Conservation (phyloP, 2,113 vertebrate species). For the Amblyopsis rosae region DNA sequence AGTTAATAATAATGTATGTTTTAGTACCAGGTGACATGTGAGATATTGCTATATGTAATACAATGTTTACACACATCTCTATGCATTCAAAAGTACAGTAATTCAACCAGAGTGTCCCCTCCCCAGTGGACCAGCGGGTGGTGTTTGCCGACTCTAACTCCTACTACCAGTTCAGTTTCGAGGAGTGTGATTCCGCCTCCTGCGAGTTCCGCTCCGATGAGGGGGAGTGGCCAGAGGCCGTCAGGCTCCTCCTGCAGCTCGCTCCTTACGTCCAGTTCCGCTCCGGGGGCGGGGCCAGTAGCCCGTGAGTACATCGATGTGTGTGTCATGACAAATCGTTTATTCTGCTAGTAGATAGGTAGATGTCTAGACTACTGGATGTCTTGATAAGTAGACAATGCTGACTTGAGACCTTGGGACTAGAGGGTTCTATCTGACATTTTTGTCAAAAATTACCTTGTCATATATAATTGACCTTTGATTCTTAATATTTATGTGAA, state of each 20-base stretch:
- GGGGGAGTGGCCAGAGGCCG: conserved; percentile 90
- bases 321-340: not conserved
- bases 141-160: conserved; percentile 90
- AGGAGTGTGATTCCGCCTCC: conserved; percentile 88
- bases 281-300: conserved; percentile 78
- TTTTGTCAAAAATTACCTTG: no score
- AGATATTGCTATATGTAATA: not conserved
- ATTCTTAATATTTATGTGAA: no score
- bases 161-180: conserved; percentile 96
- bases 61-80: not conserved
- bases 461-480: no score
- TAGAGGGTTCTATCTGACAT: no score
- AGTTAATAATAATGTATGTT: not conserved
- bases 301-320: conserved; percentile 81
- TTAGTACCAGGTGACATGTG: not conserved
- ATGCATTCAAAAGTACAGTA: not conserved
- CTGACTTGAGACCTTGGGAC: no score
- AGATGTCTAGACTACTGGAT: no score
- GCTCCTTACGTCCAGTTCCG: conserved; percentile 85
- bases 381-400: no score
- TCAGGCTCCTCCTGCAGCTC: conserved; percentile 88
- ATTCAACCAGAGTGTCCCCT: not conserved
- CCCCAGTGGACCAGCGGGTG: conserved; percentile 88
- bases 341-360: no score
- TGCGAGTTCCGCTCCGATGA: conserved; percentile 90